Evolutionary conservation across 2,888 invertebrate species (phyloP), one percentile per base, ranked within the genome.

Genomic region (Sminthurides aquaticus): DNA sequence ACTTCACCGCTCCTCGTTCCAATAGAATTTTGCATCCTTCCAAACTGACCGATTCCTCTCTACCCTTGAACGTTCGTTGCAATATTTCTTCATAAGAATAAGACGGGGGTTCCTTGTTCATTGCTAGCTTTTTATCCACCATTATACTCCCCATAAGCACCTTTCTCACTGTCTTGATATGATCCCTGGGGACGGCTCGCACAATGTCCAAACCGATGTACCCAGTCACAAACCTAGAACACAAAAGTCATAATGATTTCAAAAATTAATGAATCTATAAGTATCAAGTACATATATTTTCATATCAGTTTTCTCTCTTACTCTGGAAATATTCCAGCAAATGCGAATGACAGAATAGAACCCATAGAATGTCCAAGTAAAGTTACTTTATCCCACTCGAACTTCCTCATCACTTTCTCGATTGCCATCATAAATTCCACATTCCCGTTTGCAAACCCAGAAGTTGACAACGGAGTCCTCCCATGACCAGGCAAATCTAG

Each of bases 401-500:
- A 71, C 54, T 71, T 67, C 20, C 62, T 26, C 43, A 71, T 66
- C 2, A 69, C 64, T 29, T 68, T 34, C 15, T 68, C 62, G 18
- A 73, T 67, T 15, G 68, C 59, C 3, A 65, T 48, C 11, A 72
- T 22, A 8, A 64, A 68, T 56, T 73, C 73, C 2, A 64, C 3
- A 34, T 65, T n/a, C 8, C 67, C 58, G 25, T 73, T 71, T 20
- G 65, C 68, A 28, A 61, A 66, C 1, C 65, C 43, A 27, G 68
- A 56, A 2, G 61, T 22, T 15, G 66, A 55, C 8, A 68, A 65
- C 0, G 73, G 70, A 0, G 71, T 71, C 3, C 60, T 57, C 1
- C 73, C 73, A 57, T 73, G 73, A n/a, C 73, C 73, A 3, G 71
- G 70, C 22, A 60, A 60, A 52, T 72, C 72, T 27, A 71, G 54